Percentiles rank a stretch among this genome's conserved stretches.
phyloP scores from a whole-genome alignment of 2,797 vertebrate species.

The Lateolabrax maculatus region DNA sequence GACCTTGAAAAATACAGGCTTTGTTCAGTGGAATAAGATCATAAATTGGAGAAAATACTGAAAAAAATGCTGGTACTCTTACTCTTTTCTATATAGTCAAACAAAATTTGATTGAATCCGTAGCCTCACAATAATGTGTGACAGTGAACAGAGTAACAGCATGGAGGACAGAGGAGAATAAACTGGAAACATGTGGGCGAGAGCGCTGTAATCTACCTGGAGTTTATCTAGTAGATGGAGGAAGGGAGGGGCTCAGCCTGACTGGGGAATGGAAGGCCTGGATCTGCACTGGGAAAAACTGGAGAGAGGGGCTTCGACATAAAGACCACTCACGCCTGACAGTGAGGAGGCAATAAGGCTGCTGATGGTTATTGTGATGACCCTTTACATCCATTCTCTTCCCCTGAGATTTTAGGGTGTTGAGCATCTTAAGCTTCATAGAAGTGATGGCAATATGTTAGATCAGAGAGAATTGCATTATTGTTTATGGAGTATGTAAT shows the following conservation, averaged over 20 bases:
- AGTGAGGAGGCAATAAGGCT: not conserved
- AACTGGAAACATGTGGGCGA: constrained; percentile 14
- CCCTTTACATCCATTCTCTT: not conserved
- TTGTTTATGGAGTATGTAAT: not conserved
- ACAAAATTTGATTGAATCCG: too few species aligned
- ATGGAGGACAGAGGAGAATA: too few species aligned
- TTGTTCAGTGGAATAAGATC: too few species aligned
- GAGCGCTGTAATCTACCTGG: not conserved
- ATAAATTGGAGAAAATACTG: not conserved
- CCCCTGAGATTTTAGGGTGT: too few species aligned
- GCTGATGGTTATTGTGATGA: not conserved
- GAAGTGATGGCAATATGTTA: not conserved
- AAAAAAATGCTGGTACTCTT: too few species aligned
- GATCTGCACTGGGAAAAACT: not conserved
- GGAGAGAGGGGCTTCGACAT: not conserved
- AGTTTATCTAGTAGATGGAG: constrained; percentile 14
- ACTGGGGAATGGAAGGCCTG: not conserved
- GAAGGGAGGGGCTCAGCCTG: constrained; percentile 19
- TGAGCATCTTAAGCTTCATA: not conserved
- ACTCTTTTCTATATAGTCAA: not conserved
- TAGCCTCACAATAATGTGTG: too few species aligned
- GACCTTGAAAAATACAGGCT: constrained; percentile 2
- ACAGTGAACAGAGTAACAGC: not conserved
- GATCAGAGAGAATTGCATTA: not conserved
- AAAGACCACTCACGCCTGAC: not conserved